Percentiles rank a stretch among this genome's conserved stretches.
Conservation (phyloP, 2,888 invertebrate species). For the Amblyjoppa fuscipennis region DNA sequence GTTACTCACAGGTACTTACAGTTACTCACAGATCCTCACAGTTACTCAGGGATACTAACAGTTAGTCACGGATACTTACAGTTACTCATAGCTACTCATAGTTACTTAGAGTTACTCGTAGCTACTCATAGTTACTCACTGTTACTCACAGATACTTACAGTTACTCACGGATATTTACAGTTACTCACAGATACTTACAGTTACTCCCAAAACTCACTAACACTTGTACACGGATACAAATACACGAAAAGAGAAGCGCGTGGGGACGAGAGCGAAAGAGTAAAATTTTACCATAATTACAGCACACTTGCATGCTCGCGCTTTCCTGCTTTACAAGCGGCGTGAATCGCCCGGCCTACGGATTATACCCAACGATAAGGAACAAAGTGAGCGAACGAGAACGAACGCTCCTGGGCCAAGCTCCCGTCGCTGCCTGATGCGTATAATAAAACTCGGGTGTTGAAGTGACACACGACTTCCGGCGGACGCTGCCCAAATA, state of each 20-base stretch:
- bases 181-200: too few species aligned
- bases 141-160: too few species aligned
- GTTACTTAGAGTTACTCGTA: too few species aligned
- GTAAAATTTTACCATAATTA: not conserved
- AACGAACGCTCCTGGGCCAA: not conserved
- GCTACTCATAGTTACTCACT: too few species aligned
- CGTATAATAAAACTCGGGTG: conserved; percentile 48
- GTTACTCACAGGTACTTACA: too few species aligned
- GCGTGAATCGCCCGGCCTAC: not conserved
- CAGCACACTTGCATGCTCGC: conserved; percentile 1
- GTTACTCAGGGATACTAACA: not conserved
- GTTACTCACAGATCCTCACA: not conserved
- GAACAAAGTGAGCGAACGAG: conserved; percentile 22
- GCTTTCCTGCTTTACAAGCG: conserved; percentile 33
- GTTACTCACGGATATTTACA: too few species aligned
- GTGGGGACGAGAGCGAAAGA: not conserved
- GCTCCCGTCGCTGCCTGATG: not conserved
- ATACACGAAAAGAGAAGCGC: too few species aligned
- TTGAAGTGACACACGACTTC: conserved; percentile 63
- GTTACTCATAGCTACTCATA: too few species aligned
- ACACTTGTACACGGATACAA: too few species aligned
- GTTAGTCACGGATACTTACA: too few species aligned
- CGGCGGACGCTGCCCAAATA: conserved; percentile 53
- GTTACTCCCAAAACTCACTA: too few species aligned
- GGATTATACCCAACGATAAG: conserved; percentile 41